Conservation (phyloP, 1,140 invertebrate genomes). For the Proctacanthus coquilletti region DNA sequence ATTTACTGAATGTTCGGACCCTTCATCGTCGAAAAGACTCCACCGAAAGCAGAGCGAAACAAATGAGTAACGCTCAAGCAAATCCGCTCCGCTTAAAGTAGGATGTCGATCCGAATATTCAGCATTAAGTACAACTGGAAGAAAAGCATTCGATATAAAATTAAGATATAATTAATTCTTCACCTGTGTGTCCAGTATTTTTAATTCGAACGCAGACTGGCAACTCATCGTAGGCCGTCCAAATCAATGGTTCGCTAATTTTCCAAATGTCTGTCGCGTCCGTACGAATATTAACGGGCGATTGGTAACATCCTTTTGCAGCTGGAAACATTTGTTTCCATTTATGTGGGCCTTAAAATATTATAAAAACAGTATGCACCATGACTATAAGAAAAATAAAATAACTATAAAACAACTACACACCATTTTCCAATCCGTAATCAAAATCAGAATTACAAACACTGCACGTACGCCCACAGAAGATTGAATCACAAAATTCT, state of each 20-base stretch:
- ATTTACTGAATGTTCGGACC: conserved; percentile 40
- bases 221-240: conserved; percentile 26
- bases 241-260: conserved; percentile 22
- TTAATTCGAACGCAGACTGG: conserved; percentile 17
- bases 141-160: not conserved
- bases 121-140: conserved; percentile 23
- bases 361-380: too few relatives aligned
- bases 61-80: conserved; percentile 31
- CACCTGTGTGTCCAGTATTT: conserved; percentile 20
- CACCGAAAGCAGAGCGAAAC: conserved; percentile 36
- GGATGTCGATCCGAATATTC: conserved; percentile 26
- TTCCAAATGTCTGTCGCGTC: not conserved
- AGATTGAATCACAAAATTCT: not conserved
- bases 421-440: too few relatives aligned
- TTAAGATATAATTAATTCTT: not conserved
- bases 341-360: not conserved
- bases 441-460: not conserved
- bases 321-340: not conserved
- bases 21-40: conserved; percentile 37
- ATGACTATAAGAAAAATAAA: too few relatives aligned
- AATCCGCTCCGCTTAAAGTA: conserved; percentile 33
- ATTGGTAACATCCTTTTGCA: not conserved
- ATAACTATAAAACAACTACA: too few relatives aligned
- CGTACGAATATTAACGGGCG: not conserved
- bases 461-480: not conserved